A percentile compares a stretch with the other conserved stretches of the same genome.
phyloP scores from a whole-genome alignment of 37 sponge, comb jelly and placozoan species.

The Amphimedon queenslandica region DNA sequence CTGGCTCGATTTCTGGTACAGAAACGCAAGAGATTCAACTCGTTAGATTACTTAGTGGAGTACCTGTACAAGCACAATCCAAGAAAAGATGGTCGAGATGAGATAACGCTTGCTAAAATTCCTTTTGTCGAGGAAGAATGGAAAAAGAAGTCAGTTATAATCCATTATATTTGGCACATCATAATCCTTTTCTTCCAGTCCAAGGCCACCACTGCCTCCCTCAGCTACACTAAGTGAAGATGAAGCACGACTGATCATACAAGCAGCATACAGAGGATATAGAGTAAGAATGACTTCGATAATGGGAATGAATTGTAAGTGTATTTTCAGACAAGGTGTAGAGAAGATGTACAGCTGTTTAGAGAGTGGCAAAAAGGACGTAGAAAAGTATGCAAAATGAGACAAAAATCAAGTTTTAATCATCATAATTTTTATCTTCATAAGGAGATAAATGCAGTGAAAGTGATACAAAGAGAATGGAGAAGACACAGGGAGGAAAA shows the following conservation, averaged over 20 bases:
- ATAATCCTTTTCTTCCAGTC: constrained; percentile 39
- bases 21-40: constrained; percentile 72
- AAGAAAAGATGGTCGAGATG: constrained; percentile 23
- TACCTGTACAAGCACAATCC: constrained; percentile 84
- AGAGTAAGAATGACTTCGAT: constrained; percentile 6
- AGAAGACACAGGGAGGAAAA: constrained; percentile 7
- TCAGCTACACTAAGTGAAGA: constrained; percentile 81
- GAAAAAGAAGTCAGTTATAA: constrained; percentile 42
- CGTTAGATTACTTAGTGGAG: constrained; percentile 67
- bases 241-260: constrained; percentile 81
- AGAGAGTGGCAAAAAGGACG: constrained; percentile 60
- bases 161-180: neutral
- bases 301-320: neutral
- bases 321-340: constrained; percentile 15
- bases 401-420: no score
- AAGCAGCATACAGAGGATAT: constrained; percentile 75
- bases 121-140: constrained; percentile 78
- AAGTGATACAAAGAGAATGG: constrained; percentile 64
- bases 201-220: constrained; percentile 77
- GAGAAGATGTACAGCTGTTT: constrained; percentile 19
- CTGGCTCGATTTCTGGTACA: constrained; percentile 1
- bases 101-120: constrained; percentile 48
- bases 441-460: constrained; percentile 51
- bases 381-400: no score
- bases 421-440: neutral